Evolutionary conservation across 1,140 invertebrate genomes (phyloP).

Genomic region (Drosophila gunungcola): DNA sequence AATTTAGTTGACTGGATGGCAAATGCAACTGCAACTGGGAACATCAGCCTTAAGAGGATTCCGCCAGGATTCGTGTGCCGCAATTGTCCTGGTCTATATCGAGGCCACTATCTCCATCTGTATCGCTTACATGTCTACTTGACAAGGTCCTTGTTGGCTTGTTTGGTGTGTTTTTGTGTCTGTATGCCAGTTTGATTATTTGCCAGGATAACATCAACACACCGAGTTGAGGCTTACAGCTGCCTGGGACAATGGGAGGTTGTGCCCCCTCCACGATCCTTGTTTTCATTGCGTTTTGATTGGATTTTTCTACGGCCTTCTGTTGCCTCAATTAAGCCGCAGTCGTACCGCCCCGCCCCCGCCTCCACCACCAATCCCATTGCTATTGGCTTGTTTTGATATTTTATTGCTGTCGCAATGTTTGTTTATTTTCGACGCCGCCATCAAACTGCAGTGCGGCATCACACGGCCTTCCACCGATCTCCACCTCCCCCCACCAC

Average conservation of each 20-base stretch:
- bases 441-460: slow-evolving; percentile 62
- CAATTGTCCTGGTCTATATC: slow-evolving; percentile 47
- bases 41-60: slow-evolving; percentile 17
- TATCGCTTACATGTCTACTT: slow-evolving; percentile 74
- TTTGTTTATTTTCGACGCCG: slow-evolving; percentile 78
- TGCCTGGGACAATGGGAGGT: slow-evolving; percentile 38
- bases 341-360: not conserved
- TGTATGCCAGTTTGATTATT: slow-evolving; percentile 66
- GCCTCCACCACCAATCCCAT: slow-evolving; percentile 9
- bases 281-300: slow-evolving; percentile 81
- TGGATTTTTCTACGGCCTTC: slow-evolving; percentile 74
- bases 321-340: slow-evolving; percentile 74
- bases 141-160: slow-evolving; percentile 69
- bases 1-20: slow-evolving; percentile 6
- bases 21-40: slow-evolving; percentile 11
- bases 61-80: slow-evolving; percentile 12
- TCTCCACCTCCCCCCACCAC: not conserved
- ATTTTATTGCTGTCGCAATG: slow-evolving; percentile 82
- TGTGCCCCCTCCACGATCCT: slow-evolving; percentile 27
- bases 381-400: slow-evolving; percentile 47
- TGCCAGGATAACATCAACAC: slow-evolving; percentile 77
- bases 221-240: slow-evolving; percentile 44
- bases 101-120: slow-evolving; percentile 47
- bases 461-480: not conserved
- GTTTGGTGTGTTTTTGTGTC: slow-evolving; percentile 36